Conservation (phyloP, 2,888 invertebrate genomes). For the Siphonodentalium dalli region DNA sequence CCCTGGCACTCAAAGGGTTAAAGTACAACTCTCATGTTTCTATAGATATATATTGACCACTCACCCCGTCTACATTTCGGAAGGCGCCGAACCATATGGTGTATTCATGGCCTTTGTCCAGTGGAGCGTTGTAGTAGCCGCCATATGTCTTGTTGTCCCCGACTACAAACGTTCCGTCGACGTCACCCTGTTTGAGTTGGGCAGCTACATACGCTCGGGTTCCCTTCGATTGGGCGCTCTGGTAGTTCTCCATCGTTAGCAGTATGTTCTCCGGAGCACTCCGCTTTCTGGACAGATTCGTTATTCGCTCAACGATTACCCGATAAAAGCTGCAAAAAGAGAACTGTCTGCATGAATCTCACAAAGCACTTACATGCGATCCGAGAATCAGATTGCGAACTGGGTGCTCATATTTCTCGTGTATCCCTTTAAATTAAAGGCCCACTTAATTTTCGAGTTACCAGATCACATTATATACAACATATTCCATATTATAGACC, state of each 20-base stretch:
- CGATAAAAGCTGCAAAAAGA: conserved; percentile 50
- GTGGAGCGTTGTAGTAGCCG: conserved; percentile 81
- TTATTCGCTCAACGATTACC: conserved; percentile 45
- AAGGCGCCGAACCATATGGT: conserved; percentile 78
- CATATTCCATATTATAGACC: no score
- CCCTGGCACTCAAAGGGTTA: no score
- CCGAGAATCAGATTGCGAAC: no score
- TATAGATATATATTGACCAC: no score
- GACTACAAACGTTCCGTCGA: conserved; percentile 76
- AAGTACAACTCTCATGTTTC: no score
- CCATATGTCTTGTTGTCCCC: conserved; percentile 81
- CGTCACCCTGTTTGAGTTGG: conserved; percentile 74
- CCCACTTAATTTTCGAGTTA: no score
- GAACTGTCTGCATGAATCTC: no score
- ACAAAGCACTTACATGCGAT: no score
- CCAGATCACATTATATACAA: no score
- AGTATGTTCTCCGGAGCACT: conserved; percentile 66
- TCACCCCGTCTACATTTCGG: conserved; percentile 75
- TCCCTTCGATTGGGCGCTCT: conserved; percentile 74
- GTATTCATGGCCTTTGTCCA: conserved; percentile 72
- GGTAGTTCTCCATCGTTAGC: conserved; percentile 71
- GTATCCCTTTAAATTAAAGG: no score
- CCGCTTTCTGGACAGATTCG: conserved; percentile 25
- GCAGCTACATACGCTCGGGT: conserved; percentile 84
- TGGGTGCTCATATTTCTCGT: no score